phyloP scores from a whole-genome alignment of 2,888 invertebrate genomes.

The Polydrusus cervinus region DNA sequence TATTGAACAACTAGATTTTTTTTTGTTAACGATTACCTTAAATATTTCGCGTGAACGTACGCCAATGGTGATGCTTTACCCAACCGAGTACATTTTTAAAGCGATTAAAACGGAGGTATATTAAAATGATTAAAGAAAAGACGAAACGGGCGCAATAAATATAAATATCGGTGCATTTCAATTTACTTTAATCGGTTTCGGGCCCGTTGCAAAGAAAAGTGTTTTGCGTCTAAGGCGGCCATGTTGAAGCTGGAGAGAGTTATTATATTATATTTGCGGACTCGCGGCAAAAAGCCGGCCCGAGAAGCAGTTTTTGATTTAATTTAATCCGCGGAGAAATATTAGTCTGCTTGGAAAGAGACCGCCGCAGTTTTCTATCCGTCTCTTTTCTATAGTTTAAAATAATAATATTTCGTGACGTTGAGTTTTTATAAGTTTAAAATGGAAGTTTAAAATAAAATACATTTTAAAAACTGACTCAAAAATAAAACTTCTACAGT shows the following conservation, averaged over 20 bases:
- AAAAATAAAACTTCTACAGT: too few relatives aligned
- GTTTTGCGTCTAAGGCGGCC: slow-evolving; percentile 37
- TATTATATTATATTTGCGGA: slow-evolving; percentile 68
- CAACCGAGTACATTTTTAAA: slow-evolving; percentile 32
- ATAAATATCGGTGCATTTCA: slow-evolving; percentile 71
- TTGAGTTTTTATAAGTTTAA: neutral
- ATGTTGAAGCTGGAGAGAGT: slow-evolving; percentile 58
- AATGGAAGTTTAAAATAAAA: too few relatives aligned
- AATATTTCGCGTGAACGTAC: neutral
- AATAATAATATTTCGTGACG: neutral
- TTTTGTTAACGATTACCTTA: too few relatives aligned
- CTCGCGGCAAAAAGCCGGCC: slow-evolving; percentile 63
- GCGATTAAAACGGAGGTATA: slow-evolving; percentile 45
- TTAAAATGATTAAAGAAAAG: slow-evolving; percentile 54
- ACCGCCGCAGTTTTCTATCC: neutral
- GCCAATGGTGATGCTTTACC: slow-evolving; percentile 12
- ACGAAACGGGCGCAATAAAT: slow-evolving; percentile 52
- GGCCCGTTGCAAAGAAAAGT: slow-evolving; percentile 40
- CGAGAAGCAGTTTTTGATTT: slow-evolving; percentile 68
- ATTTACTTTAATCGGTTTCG: slow-evolving; percentile 71
- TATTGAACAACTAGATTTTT: too few relatives aligned
- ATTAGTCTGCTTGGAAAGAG: slow-evolving; percentile 63
- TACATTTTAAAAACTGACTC: too few relatives aligned
- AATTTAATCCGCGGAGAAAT: slow-evolving; percentile 71
- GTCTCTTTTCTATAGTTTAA: neutral